Percentiles rank a stretch among this genome's conserved stretches.
Evolutionary conservation across 1,140 invertebrate genomes (phyloP).

Genomic region (Aphaenogaster ashmeadi): DNA sequence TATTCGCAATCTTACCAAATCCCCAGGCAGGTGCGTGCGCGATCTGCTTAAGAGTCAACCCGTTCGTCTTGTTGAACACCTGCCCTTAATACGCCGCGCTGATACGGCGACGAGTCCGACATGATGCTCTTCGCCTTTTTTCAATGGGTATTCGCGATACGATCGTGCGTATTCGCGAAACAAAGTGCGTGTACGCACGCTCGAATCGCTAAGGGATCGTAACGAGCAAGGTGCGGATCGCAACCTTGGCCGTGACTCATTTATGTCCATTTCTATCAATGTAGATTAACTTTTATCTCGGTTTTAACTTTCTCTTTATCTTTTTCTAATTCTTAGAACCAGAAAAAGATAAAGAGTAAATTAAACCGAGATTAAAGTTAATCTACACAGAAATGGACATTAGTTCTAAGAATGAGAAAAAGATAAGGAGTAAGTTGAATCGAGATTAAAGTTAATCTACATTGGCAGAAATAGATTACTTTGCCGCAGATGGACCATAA

Average conservation of each 20-base stretch:
- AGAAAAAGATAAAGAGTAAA: too few species aligned
- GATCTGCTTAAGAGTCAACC: slow-evolving; percentile 39
- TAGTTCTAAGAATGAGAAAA: too few species aligned
- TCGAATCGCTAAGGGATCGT: neutral
- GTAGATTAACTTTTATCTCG: too few species aligned
- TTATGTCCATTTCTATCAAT: too few species aligned
- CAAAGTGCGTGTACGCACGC: neutral
- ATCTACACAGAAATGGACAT: too few species aligned
- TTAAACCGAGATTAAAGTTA: too few species aligned
- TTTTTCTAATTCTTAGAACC: too few species aligned
- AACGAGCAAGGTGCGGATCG: neutral
- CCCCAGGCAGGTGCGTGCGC: slow-evolving; percentile 63
- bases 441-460: too few species aligned
- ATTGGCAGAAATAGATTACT: too few species aligned
- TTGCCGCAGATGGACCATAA: neutral
- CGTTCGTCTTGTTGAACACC: slow-evolving; percentile 61
- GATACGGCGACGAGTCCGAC: neutral
- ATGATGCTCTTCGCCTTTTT: slow-evolving; percentile 14
- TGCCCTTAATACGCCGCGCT: slow-evolving; percentile 58
- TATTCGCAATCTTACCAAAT: slow-evolving; percentile 63
- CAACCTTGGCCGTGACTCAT: slow-evolving; percentile 35
- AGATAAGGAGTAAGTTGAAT: too few species aligned
- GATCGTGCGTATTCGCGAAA: slow-evolving; percentile 10
- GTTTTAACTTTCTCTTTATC: too few species aligned
- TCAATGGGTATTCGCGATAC: slow-evolving; percentile 35